phyloP scores from a whole-genome alignment of 2,113 vertebrate genomes.

The Xiphias gladius region DNA sequence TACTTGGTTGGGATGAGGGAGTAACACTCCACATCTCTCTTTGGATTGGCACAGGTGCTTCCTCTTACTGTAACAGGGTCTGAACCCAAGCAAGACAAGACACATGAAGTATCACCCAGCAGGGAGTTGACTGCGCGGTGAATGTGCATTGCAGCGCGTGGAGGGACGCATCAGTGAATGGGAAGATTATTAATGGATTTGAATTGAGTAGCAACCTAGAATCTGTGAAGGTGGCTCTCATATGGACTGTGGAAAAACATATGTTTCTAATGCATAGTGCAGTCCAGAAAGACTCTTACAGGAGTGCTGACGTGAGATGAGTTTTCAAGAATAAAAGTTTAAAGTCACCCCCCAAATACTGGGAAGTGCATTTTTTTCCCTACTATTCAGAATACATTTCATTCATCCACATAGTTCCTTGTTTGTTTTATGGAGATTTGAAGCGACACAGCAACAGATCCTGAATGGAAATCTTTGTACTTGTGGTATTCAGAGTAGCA shows the following conservation, averaged over 20 bases:
- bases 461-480: not conserved
- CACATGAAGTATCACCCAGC: not conserved
- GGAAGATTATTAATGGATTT: not conserved
- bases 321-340: not conserved
- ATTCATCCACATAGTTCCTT: not conserved
- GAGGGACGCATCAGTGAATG: not conserved
- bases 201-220: not conserved
- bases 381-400: not conserved
- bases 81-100: not conserved
- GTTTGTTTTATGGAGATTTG: not conserved
- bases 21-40: not conserved
- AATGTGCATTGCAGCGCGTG: not conserved
- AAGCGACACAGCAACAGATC: not conserved
- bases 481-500: not conserved
- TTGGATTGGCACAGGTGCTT: conserved; percentile 10
- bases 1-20: not conserved
- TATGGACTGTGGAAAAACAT: not conserved
- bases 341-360: not conserved
- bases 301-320: not conserved
- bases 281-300: not conserved
- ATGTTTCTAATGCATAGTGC: not conserved
- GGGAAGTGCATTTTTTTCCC: not conserved
- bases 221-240: not conserved
- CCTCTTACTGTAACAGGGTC: not conserved
- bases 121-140: not conserved